Base-by-base conservation (phyloP, 2,797 vertebrate genomes). In the Buphagus erythrorhynchus region DNA sequence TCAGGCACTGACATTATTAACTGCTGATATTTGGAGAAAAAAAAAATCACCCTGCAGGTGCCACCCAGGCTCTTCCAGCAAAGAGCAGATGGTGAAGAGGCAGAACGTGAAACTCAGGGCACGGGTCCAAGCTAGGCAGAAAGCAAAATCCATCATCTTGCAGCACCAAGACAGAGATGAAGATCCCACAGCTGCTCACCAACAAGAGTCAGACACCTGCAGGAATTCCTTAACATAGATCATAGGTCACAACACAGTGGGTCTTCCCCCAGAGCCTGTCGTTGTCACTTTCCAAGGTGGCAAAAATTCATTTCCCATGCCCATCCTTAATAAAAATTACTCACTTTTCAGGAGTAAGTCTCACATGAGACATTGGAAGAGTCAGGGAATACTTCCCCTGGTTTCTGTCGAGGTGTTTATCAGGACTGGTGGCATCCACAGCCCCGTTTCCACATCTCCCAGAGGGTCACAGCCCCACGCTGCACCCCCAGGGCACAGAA, bases 331-430 rank as follows among this genome's bases (percentile, higher is more conserved):
- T 6, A 42, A 2, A 40, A 36, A 16, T n/a, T 1, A 46, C 26
- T 54, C 48, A 21, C 16, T 55, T 63, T 42, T 55, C 25, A 59
- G 49, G 18, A 62, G 7, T 21, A 28, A 35, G 17, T 49, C 35
- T 58, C 55, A 46, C 9, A 5, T 1, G 5, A 54, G 28, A 35
- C 11, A 43, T 1, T 21, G 43, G 12, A 55, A 81, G 16, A 2
- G 11, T 21, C 43, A 59, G 18, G 16, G 45, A 67, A 55, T 7
- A 26, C 0, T 11, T 4, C 10, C 16, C 5, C 10, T 38, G 57
- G 43, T 21, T 26, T 65, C 35, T 22, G 20, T 22, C 0, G 0
- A 57, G 48, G n/a, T 3, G 12, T 63, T 66, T 6, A n/a, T 21
- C 36, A 22, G 36, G 13, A 9, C 20, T 49, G 48, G 42, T 42